Percentiles rank a stretch among this genome's conserved stretches.
phyloP scores from a whole-genome alignment of 1,140 invertebrate genomes.

The Drosophila carrolli region DNA sequence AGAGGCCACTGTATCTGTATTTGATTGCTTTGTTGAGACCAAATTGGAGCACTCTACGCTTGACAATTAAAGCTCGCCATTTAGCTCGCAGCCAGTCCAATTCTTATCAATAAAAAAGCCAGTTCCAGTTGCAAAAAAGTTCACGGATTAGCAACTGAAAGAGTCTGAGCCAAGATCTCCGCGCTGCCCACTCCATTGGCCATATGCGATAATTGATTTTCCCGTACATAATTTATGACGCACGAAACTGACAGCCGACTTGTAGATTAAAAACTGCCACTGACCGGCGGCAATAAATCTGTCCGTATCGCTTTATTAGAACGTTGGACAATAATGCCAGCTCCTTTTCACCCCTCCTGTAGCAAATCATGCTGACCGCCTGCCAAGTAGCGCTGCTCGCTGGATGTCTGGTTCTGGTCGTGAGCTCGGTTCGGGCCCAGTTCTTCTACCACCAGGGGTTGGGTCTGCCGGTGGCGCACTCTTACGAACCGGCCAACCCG shows the following conservation, averaged over 20 bases:
- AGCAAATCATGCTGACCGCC: conserved; percentile 56
- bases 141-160: conserved; percentile 64
- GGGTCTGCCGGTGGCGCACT: conserved; percentile 28
- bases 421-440: conserved; percentile 46
- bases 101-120: conserved; percentile 70
- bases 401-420: conserved; percentile 34
- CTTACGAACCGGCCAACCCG: conserved; percentile 47
- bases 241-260: conserved; percentile 75
- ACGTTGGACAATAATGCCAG: conserved; percentile 48
- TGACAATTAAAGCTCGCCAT: conserved; percentile 54
- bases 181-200: conserved; percentile 53
- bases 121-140: conserved; percentile 60
- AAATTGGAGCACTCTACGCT: conserved; percentile 55
- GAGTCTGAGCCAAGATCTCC: conserved; percentile 38
- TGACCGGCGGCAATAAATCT: conserved; percentile 70
- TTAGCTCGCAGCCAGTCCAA: conserved; percentile 41
- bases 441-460: conserved; percentile 72
- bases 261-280: conserved; percentile 74
- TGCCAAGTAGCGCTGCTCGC: conserved; percentile 53
- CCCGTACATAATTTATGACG: conserved; percentile 82
- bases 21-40: conserved; percentile 43
- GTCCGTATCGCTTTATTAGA: conserved; percentile 67
- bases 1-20: conserved; percentile 28
- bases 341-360: conserved; percentile 11
- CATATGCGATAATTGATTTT: conserved; percentile 80